These are phyloP conservation scores for Athalia rosae DNA, from an alignment of 2,888 invertebrate species.

Conservation along the genomic window DNA sequence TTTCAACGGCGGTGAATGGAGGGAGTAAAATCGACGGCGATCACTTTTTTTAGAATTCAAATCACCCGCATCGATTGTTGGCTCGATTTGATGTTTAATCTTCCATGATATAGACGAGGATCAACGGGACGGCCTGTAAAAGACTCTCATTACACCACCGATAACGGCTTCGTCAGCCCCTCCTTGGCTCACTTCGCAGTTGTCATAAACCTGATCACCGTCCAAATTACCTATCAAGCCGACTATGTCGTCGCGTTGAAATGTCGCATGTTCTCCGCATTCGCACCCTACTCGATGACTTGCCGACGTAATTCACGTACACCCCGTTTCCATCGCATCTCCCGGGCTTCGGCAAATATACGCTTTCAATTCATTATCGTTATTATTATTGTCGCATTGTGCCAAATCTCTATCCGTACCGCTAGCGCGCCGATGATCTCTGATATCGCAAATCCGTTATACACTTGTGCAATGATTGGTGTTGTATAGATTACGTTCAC, in stretches of 20 bases:
- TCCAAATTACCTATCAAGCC: too few species aligned
- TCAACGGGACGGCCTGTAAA: conserved; percentile 2
- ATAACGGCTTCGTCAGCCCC: conserved; percentile 29
- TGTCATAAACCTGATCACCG: too few species aligned
- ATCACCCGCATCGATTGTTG: conserved; percentile 1
- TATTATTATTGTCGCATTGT: too few species aligned
- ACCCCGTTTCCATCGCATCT: too few species aligned
- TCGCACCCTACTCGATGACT: too few species aligned
- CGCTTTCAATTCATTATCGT: too few species aligned
- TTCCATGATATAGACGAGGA: neutral
- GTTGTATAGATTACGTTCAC: neutral
- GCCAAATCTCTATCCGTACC: too few species aligned
- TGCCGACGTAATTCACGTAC: too few species aligned
- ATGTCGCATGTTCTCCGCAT: too few species aligned
- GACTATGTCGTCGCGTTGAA: too few species aligned
- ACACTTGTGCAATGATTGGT: neutral
- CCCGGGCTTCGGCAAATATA: too few species aligned
- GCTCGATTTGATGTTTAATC: conserved; percentile 14
- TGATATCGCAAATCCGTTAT: conserved; percentile 9
- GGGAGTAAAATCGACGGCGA: neutral
- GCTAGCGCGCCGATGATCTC: neutral
- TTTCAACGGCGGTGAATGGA: neutral
- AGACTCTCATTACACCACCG: conserved; percentile 18
- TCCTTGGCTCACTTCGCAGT: neutral
- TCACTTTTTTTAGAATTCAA: conserved; percentile 17